Conservation (phyloP, 1,140 invertebrate genomes). For the Aricia agestis region DNA sequence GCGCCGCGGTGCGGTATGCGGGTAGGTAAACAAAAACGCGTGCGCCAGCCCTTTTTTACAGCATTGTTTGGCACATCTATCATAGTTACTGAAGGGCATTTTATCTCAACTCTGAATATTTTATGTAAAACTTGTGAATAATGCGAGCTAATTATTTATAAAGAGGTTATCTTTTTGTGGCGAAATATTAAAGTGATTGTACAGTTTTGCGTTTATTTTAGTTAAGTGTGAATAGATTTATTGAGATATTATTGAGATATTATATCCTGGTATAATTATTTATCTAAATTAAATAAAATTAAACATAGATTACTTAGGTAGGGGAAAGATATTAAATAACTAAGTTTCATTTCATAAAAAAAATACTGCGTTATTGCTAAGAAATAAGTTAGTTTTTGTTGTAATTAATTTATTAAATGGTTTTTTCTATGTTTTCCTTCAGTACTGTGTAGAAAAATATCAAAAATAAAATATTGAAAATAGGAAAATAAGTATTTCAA, state of each 20-base stretch:
- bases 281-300: no score
- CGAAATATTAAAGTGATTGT: not conserved
- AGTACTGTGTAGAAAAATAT: no score
- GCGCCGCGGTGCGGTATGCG: not conserved
- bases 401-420: no score
- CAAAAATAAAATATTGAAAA: not conserved
- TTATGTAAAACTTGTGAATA: slow-evolving; percentile 1
- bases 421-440: no score
- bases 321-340: no score
- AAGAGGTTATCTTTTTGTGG: not conserved
- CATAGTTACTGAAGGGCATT: slow-evolving; percentile 15
- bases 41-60: slow-evolving; percentile 7
- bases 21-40: slow-evolving; percentile 12
- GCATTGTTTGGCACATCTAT: slow-evolving; percentile 11
- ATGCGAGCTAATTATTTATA: not conserved
- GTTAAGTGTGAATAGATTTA: not conserved
- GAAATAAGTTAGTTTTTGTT: no score
- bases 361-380: no score
- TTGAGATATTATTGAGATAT: no score
- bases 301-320: no score
- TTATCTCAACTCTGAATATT: slow-evolving; percentile 8
- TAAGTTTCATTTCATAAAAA: no score
- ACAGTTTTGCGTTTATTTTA: not conserved
- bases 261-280: not conserved
- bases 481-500: not conserved